Percentiles rank a stretch among this genome's conserved stretches.
Conservation (phyloP, 2,797 vertebrate species). For the Eidolon dupreanum region DNA sequence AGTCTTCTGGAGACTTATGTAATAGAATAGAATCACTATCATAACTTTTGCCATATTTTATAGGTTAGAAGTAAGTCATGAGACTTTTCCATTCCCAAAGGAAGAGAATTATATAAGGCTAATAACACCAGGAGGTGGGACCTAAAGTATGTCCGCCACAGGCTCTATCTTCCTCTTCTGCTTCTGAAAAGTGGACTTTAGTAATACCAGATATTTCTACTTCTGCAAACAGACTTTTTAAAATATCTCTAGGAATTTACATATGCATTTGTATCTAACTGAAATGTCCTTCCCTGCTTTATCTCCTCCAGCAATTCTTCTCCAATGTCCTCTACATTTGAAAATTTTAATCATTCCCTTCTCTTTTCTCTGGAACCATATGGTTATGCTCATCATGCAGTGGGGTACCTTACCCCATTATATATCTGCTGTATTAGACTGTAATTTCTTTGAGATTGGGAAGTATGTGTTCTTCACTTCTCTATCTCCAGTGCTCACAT, state of each 20-base stretch:
- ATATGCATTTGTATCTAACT: background rate
- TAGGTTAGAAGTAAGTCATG: background rate
- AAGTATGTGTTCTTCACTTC: background rate
- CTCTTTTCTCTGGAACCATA: background rate
- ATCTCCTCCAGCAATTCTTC: background rate
- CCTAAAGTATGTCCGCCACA: background rate
- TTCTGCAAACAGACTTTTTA: background rate
- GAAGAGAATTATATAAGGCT: background rate
- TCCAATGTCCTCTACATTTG: background rate
- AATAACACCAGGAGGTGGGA: background rate
- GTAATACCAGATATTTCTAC: background rate
- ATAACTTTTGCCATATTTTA: background rate
- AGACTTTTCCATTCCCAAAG: background rate
- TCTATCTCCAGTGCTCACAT: background rate
- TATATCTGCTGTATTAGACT: background rate
- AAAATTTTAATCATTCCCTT: background rate
- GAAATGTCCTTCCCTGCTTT: background rate
- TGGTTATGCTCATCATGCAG: background rate
- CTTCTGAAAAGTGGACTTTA: background rate
- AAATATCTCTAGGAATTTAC: background rate
- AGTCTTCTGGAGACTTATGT: background rate
- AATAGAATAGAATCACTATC: background rate
- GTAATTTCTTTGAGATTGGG: background rate
- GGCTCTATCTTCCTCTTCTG: background rate
- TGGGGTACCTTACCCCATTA: background rate